Percentiles rank a stretch among this genome's conserved stretches.
These are phyloP conservation scores for Gymnobelideus leadbeateri DNA, from an alignment of 2,113 vertebrate genomes.

Conservation along the genomic window DNA sequence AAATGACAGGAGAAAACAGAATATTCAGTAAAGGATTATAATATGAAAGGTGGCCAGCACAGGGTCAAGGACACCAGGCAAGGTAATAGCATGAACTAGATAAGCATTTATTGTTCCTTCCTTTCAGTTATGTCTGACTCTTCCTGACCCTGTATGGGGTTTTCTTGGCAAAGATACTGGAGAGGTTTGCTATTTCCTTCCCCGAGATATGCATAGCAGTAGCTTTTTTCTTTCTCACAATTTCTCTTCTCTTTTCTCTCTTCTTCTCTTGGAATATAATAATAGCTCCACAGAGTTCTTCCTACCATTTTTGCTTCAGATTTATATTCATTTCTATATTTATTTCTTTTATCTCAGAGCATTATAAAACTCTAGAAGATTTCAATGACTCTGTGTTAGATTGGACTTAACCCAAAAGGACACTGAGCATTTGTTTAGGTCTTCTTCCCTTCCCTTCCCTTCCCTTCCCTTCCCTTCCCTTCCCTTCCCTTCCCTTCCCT, in stretches of 20 bases:
- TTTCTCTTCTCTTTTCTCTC: constrained; percentile 5
- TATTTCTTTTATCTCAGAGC: constrained; percentile 14
- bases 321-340: neutral
- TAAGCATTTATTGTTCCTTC: neutral
- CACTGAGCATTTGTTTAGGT: neutral
- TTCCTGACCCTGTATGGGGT: neutral
- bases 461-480: too few species aligned
- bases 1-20: neutral
- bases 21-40: neutral
- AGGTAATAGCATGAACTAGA: neutral
- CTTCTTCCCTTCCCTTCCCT: neutral
- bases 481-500: too few species aligned
- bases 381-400: neutral
- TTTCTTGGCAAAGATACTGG: neutral
- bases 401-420: neutral
- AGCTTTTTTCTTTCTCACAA: neutral
- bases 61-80: neutral
- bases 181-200: neutral
- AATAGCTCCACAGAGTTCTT: neutral
- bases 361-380: constrained; percentile 16
- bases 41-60: neutral
- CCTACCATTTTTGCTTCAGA: neutral
- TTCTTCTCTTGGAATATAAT: constrained; percentile 32
- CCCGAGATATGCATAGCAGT: neutral
- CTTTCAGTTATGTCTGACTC: neutral